A percentile compares a stretch with the other conserved stretches of the same genome.
Evolutionary conservation across 2,888 invertebrate genomes (phyloP).

Genomic region (Tenthredo distinguenda): DNA sequence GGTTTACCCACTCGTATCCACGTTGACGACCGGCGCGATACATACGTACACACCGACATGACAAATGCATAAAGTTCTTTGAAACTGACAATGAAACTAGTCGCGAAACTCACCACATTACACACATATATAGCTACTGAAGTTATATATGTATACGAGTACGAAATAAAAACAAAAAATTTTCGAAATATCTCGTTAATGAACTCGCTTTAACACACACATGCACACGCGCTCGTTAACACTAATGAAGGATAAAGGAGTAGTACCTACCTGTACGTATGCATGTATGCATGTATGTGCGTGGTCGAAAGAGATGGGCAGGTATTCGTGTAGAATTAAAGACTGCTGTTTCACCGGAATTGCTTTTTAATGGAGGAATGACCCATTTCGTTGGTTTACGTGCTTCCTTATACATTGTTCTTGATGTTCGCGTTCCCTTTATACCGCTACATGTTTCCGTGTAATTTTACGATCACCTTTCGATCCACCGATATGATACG

Average conservation of each 20-base stretch:
- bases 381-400: constrained; percentile 38
- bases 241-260: constrained; percentile 32
- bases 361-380: constrained; percentile 44
- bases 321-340: constrained; percentile 35
- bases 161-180: not conserved
- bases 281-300: not conserved
- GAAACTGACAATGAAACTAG: not conserved
- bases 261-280: not conserved
- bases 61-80: constrained; percentile 23
- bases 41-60: not conserved
- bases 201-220: not conserved
- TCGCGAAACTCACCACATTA: not conserved
- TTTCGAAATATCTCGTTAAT: constrained; percentile 18
- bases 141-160: not conserved
- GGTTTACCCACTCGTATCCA: not conserved
- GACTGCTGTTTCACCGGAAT: constrained; percentile 31
- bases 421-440: constrained; percentile 20
- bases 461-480: constrained; percentile 35
- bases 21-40: constrained; percentile 1
- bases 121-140: not conserved
- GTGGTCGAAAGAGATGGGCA: constrained; percentile 15
- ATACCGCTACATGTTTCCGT: constrained; percentile 15
- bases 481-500: constrained; percentile 18
- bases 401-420: constrained; percentile 15
- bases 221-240: constrained; percentile 10